These are phyloP conservation scores for Vultur gryphus DNA, from an alignment of 2,797 vertebrate species.

Conservation along the genomic window DNA sequence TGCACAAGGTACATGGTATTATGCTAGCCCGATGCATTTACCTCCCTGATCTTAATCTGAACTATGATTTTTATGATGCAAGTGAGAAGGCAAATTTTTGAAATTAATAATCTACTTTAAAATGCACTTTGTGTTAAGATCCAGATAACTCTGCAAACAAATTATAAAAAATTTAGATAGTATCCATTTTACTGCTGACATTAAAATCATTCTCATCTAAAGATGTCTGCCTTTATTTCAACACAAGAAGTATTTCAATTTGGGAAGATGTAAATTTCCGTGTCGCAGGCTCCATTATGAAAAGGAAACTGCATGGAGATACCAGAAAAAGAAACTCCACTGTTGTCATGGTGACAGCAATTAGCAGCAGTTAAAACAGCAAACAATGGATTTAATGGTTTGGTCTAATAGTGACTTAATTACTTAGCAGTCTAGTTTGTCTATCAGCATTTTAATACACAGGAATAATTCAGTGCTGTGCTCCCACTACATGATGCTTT, in stretches of 20 bases:
- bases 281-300: background rate
- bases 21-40: background rate
- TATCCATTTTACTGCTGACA: background rate
- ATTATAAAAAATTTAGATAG: background rate
- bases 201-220: background rate
- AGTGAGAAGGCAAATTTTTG: background rate
- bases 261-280: background rate
- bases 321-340: slow-evolving; percentile 31
- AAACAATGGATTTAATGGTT: slow-evolving; percentile 60
- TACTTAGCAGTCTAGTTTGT: slow-evolving; percentile 44
- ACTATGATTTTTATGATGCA: background rate
- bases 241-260: background rate
- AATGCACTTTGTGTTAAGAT: background rate
- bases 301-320: background rate
- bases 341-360: slow-evolving; percentile 68
- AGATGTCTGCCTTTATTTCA: background rate
- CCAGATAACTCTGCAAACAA: background rate
- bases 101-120: background rate
- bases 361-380: slow-evolving; percentile 65
- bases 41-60: background rate
- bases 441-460: slow-evolving; percentile 43
- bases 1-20: background rate
- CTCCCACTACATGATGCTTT: background rate
- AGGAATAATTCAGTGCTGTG: slow-evolving; percentile 10
- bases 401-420: slow-evolving; percentile 60